These are phyloP conservation scores for Lanistes nyassanus DNA, from an alignment of 1,140 invertebrate genomes.

Conservation along the genomic window DNA sequence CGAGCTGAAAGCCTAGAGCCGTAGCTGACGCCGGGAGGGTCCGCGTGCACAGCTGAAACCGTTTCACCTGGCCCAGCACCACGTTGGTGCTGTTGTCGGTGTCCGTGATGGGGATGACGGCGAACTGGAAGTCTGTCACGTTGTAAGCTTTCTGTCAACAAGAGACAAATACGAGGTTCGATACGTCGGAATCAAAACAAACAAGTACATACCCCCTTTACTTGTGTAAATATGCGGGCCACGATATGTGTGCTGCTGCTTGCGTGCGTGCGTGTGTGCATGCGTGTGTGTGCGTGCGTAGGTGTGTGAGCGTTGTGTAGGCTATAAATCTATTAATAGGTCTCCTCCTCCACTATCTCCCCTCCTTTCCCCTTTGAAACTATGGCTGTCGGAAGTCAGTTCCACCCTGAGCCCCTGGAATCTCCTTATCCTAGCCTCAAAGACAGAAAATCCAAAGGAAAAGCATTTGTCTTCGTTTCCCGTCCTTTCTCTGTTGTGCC, in stretches of 20 bases:
- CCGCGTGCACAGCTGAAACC: conserved; percentile 31
- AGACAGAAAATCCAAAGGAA: too few relatives aligned
- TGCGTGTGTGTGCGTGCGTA: conserved; percentile 12
- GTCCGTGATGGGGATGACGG: conserved; percentile 19
- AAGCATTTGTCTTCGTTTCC: too few relatives aligned
- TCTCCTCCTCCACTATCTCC: too few relatives aligned
- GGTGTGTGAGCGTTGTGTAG: not conserved
- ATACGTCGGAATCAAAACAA: not conserved
- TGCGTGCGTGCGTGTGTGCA: conserved; percentile 23
- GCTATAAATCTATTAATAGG: too few relatives aligned
- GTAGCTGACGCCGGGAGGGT: conserved; percentile 17
- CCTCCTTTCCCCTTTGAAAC: too few relatives aligned
- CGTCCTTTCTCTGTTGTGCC: too few relatives aligned
- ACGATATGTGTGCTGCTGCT: too few relatives aligned
- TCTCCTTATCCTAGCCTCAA: too few relatives aligned
- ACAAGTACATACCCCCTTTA: too few relatives aligned
- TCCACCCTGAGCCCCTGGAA: too few relatives aligned
- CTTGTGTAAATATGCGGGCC: too few relatives aligned
- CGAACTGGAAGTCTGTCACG: not conserved
- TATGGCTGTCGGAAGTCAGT: too few relatives aligned
- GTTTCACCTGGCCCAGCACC: conserved; percentile 33
- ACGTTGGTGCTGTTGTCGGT: conserved; percentile 27
- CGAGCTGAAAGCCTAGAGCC: conserved; percentile 30
- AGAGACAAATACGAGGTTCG: not conserved
- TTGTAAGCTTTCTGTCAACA: not conserved